A percentile compares a stretch with the other conserved stretches of the same genome.
Conservation (phyloP, 2,797 vertebrate genomes). For the Staurois parvus region DNA sequence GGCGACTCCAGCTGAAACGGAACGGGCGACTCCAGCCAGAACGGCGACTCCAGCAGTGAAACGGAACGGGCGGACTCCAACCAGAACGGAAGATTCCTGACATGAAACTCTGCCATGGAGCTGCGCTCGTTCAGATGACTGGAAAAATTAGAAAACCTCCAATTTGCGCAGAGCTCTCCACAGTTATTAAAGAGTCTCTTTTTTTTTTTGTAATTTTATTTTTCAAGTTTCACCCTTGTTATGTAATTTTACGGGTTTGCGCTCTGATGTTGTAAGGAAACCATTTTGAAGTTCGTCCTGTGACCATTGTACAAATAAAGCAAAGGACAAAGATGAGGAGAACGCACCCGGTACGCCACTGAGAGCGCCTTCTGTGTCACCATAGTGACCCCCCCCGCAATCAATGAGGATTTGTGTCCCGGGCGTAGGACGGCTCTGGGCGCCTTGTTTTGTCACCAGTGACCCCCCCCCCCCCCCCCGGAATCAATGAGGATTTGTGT, state of each 20-base stretch:
- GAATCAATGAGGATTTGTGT: constrained; percentile 4
- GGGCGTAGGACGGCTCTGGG: background rate
- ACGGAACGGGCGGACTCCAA: too few species aligned
- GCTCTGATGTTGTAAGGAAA: constrained; percentile 34
- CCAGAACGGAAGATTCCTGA: background rate
- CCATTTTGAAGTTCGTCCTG: constrained; percentile 49
- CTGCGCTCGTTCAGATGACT: too few species aligned
- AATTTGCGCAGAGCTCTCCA: background rate
- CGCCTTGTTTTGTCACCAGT: background rate
- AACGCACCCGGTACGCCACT: background rate
- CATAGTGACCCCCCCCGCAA: constrained; percentile 7
- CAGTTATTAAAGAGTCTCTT: constrained; percentile 18
- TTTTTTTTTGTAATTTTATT: constrained; percentile 37
- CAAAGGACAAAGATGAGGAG: constrained; percentile 27
- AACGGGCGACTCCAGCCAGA: too few species aligned
- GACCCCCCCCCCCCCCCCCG: background rate
- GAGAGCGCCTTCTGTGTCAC: background rate
- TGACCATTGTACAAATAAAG: constrained; percentile 42
- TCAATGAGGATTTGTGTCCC: constrained; percentile 6
- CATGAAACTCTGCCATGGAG: background rate
- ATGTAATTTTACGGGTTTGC: constrained; percentile 39
- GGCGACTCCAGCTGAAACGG: too few species aligned
- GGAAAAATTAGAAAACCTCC: too few species aligned
- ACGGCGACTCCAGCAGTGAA: too few species aligned
- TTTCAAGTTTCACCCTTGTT: constrained; percentile 44